Percentiles rank a stretch among this genome's conserved stretches.
Evolutionary conservation across 2,888 invertebrate genomes (phyloP).

Genomic region (Phyto melanocephala): DNA sequence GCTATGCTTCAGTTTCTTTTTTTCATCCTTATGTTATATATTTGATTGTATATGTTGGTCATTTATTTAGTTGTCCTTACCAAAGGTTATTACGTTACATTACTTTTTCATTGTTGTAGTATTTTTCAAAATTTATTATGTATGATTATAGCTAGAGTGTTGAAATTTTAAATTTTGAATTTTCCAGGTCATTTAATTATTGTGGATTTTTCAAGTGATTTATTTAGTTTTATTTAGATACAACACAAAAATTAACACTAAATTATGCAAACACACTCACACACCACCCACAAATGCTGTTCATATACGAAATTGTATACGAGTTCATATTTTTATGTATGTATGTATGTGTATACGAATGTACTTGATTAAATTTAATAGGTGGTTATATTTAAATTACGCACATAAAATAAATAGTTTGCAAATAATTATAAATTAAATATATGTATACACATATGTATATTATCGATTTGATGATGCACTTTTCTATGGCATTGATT

Average conservation of each 20-base stretch:
- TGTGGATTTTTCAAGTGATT: slow-evolving; percentile 69
- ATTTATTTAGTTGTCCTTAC: slow-evolving; percentile 64
- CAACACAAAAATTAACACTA: slow-evolving; percentile 29
- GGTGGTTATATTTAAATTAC: slow-evolving; percentile 7
- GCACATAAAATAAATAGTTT: background rate
- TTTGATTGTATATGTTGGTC: slow-evolving; percentile 42
- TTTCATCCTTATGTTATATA: background rate
- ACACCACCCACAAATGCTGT: background rate
- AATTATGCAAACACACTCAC: slow-evolving; percentile 22
- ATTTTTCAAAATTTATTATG: slow-evolving; percentile 45
- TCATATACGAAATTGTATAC: background rate
- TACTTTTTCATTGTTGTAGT: slow-evolving; percentile 43
- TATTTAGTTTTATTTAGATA: slow-evolving; percentile 61
- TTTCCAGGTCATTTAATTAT: slow-evolving; percentile 59
- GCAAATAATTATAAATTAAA: slow-evolving; percentile 4
- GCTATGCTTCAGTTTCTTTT: slow-evolving; percentile 34
- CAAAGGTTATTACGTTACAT: slow-evolving; percentile 66
- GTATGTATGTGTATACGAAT: background rate
- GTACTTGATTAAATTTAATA: background rate
- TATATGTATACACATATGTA: background rate
- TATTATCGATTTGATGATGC: no score
- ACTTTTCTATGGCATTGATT: background rate
- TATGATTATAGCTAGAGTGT: slow-evolving; percentile 42
- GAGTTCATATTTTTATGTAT: background rate
- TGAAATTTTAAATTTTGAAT: slow-evolving; percentile 67